These are phyloP conservation scores for Gorsachius goisagi DNA, from an alignment of 2,113 vertebrate species.

Conservation along the genomic window DNA sequence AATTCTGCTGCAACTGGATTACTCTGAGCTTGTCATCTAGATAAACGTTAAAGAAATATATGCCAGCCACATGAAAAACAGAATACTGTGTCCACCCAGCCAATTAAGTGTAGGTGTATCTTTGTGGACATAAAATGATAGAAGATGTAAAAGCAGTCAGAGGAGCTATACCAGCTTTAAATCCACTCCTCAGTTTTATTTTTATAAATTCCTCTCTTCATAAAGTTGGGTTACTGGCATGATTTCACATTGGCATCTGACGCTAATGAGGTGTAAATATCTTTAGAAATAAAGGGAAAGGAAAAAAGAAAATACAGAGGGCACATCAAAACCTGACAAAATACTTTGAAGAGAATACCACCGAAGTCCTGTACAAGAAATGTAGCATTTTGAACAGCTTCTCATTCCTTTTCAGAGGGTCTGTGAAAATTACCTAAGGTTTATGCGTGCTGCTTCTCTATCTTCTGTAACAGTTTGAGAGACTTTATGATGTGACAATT, in stretches of 20 bases:
- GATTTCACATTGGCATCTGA: background rate
- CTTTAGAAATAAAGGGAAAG: background rate
- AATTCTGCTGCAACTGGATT: background rate
- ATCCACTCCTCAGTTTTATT: background rate
- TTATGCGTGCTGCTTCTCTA: conserved; percentile 33
- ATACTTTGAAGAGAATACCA: background rate
- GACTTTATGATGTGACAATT: conserved; percentile 11
- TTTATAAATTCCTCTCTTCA: background rate
- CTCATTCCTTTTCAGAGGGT: background rate
- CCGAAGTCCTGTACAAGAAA: background rate
- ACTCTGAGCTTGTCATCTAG: background rate
- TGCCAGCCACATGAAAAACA: background rate
- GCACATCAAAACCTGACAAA: background rate
- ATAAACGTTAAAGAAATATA: background rate
- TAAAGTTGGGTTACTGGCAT: background rate
- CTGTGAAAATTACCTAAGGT: conserved; percentile 39
- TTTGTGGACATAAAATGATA: background rate
- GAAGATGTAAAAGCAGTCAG: background rate
- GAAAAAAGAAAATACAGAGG: background rate
- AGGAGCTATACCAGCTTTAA: background rate
- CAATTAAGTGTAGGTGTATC: background rate
- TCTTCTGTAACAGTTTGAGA: conserved; percentile 12
- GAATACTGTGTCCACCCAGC: background rate
- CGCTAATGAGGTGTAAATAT: background rate
- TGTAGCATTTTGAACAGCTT: background rate